Conservation (phyloP, 2,888 invertebrate genomes). For the Pemphredon lugubris region DNA sequence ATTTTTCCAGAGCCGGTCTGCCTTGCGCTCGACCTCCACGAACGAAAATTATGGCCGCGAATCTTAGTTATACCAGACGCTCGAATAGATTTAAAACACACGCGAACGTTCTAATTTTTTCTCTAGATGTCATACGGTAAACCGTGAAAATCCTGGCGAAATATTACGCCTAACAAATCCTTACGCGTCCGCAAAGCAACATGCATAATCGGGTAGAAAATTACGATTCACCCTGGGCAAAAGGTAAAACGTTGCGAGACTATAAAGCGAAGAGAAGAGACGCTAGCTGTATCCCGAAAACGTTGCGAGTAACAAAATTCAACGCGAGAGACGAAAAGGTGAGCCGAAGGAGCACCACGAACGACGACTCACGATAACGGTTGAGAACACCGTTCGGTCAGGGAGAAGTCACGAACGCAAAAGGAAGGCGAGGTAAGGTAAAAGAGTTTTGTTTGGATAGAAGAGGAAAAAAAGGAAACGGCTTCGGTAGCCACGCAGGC, state of each 20-base stretch:
- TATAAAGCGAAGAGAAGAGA: too few relatives aligned
- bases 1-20: constrained; percentile 50
- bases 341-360: constrained; percentile 26
- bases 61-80: constrained; percentile 23
- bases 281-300: too few relatives aligned
- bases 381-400: constrained; percentile 60
- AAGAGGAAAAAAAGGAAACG: constrained; percentile 56
- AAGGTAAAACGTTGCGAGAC: too few relatives aligned
- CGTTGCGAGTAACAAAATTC: too few relatives aligned
- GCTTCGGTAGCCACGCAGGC: constrained; percentile 58
- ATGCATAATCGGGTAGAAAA: too few relatives aligned
- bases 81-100: constrained; percentile 3
- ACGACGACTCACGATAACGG: constrained; percentile 25
- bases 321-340: too few relatives aligned
- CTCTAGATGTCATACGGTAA: too few relatives aligned
- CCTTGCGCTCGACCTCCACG: constrained; percentile 20
- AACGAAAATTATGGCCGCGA: constrained; percentile 37
- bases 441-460: constrained; percentile 70
- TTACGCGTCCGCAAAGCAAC: too few relatives aligned
- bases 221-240: too few relatives aligned
- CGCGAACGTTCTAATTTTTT: too few relatives aligned
- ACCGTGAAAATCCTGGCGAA: too few relatives aligned
- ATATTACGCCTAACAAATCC: too few relatives aligned
- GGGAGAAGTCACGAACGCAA: constrained; percentile 64
- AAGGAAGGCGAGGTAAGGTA: constrained; percentile 56